Percentiles rank a stretch among this genome's conserved stretches.
These are phyloP conservation scores for Epirrhoe alternata DNA, from an alignment of 2,888 invertebrate genomes.

Conservation along the genomic window DNA sequence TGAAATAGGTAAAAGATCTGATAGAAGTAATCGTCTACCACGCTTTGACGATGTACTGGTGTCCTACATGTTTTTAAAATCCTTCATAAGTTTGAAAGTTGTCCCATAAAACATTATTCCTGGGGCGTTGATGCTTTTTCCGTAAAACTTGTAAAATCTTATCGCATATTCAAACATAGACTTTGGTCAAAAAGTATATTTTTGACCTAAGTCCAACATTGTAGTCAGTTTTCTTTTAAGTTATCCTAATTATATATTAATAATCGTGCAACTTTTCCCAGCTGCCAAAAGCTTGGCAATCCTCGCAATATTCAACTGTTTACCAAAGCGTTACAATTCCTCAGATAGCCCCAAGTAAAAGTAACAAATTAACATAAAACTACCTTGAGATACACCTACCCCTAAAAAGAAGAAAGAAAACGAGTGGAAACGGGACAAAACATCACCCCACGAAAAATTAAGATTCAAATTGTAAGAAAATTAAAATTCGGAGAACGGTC, in stretches of 20 bases:
- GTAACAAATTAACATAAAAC: slow-evolving; percentile 60
- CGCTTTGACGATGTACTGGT: too few species aligned
- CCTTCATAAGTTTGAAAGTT: too few species aligned
- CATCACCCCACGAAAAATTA: slow-evolving; percentile 80
- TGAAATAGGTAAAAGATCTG: too few species aligned
- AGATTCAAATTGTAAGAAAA: slow-evolving; percentile 85
- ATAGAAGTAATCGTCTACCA: too few species aligned
- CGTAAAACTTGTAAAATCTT: too few species aligned
- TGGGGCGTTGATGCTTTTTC: too few species aligned
- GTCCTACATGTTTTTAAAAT: too few species aligned
- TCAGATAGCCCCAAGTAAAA: slow-evolving; percentile 49
- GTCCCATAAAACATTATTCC: too few species aligned
- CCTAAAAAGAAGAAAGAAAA: slow-evolving; percentile 70
- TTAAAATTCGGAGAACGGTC: slow-evolving; percentile 84
- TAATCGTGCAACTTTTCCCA: slow-evolving; percentile 9
- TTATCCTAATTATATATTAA: neutral
- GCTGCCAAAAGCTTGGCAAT: slow-evolving; percentile 6
- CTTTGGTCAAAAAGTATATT: too few species aligned
- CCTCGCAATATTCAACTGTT: slow-evolving; percentile 10
- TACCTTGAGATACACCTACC: slow-evolving; percentile 48
- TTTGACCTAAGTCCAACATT: too few species aligned
- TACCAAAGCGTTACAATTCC: slow-evolving; percentile 23
- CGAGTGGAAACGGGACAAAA: slow-evolving; percentile 58
- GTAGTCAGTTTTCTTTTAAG: too few species aligned
- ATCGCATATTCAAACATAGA: too few species aligned